Conservation (phyloP, 2,888 invertebrate genomes). For the Chalcis sispes region DNA sequence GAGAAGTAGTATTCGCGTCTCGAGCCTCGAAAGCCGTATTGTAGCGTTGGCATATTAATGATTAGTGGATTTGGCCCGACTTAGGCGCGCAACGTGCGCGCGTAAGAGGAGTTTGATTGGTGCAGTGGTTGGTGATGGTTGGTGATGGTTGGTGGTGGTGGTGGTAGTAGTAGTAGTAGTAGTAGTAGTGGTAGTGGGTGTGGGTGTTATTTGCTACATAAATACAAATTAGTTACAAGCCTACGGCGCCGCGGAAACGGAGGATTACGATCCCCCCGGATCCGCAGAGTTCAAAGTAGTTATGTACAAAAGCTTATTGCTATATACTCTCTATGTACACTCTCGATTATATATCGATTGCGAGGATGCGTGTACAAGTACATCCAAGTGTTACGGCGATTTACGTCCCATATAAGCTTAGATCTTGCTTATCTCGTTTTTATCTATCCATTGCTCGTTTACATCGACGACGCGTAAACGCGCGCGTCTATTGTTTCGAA, state of each 20-base stretch:
- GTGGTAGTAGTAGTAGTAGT: conserved; percentile 23
- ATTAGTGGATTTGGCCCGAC: conserved; percentile 74
- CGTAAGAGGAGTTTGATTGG: conserved; percentile 44
- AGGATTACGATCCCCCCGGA: conserved; percentile 58
- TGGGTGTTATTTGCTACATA: conserved; percentile 76
- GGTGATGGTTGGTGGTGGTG: conserved; percentile 19
- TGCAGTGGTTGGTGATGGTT: conserved; percentile 4
- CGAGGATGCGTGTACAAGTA: background rate
- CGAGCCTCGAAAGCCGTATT: conserved; percentile 71
- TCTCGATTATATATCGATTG: background rate
- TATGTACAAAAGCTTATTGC: conserved; percentile 31
- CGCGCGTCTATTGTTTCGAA: too few species aligned
- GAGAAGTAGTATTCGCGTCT: conserved; percentile 66
- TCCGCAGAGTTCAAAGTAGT: conserved; percentile 19
- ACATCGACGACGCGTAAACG: too few species aligned
- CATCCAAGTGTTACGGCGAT: too few species aligned
- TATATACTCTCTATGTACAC: conserved; percentile 18
- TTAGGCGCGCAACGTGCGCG: conserved; percentile 57
- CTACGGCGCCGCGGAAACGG: conserved; percentile 64
- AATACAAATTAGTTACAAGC: conserved; percentile 74
- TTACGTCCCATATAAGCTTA: too few species aligned
- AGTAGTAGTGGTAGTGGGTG: conserved; percentile 69
- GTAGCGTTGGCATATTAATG: conserved; percentile 70
- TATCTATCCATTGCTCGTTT: too few species aligned
- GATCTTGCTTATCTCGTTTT: too few species aligned